Conservation (phyloP, 2,797 vertebrate genomes). For the Urophycis tenuis region DNA sequence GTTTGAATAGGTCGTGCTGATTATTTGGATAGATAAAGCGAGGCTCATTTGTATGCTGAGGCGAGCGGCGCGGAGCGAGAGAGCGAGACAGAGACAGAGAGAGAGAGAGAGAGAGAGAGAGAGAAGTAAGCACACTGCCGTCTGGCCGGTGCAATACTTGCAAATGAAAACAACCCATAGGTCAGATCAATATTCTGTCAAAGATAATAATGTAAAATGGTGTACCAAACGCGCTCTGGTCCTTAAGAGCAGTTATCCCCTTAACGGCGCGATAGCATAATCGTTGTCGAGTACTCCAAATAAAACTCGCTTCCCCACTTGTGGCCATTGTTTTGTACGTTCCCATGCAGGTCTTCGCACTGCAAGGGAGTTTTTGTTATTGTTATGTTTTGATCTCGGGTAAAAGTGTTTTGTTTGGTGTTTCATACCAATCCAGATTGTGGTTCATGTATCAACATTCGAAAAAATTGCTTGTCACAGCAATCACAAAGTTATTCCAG, state of each 20-base stretch:
- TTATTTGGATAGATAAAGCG: slow-evolving; percentile 55
- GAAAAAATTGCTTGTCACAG: not conserved
- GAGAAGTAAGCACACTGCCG: slow-evolving; percentile 44
- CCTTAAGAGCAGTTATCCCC: slow-evolving; percentile 36
- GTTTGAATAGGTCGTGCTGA: slow-evolving; percentile 45
- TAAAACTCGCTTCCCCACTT: not conserved
- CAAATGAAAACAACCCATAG: slow-evolving; percentile 56
- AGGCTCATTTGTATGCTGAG: slow-evolving; percentile 59
- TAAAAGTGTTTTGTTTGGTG: no score
- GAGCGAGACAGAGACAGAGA: not conserved
- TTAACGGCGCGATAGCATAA: slow-evolving; percentile 18
- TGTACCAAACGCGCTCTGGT: slow-evolving; percentile 35
- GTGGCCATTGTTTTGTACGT: slow-evolving; percentile 25
- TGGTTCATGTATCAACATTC: not conserved
- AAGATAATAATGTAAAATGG: slow-evolving; percentile 52
- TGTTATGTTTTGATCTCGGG: no score
- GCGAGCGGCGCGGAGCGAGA: slow-evolving; percentile 20
- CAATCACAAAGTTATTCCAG: not conserved
- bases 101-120: slow-evolving; percentile 3
- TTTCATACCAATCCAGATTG: not conserved
- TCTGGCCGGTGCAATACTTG: slow-evolving; percentile 39
- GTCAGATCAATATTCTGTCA: slow-evolving; percentile 56
- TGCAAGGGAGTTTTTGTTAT: not conserved
- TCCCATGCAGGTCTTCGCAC: not conserved
- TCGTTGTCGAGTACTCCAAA: slow-evolving; percentile 4